phyloP scores from a whole-genome alignment of 2,888 invertebrate species.

The Rhogogaster chlorosoma region DNA sequence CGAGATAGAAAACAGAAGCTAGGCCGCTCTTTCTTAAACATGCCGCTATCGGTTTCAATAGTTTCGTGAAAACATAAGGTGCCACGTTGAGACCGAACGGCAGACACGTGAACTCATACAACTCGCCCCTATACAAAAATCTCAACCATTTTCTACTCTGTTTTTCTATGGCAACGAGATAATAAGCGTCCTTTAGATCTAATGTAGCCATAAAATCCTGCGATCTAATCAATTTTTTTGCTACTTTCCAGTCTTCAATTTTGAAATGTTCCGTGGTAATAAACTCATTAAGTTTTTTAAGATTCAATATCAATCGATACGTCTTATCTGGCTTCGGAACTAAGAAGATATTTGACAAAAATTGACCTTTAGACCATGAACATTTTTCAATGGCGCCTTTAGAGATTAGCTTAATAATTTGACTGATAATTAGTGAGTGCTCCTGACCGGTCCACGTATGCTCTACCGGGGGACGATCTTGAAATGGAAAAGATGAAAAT shows the following conservation, averaged over 20 bases:
- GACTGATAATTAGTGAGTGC: not conserved
- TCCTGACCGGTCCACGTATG: not conserved
- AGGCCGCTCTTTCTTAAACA: too few relatives aligned
- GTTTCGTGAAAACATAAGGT: constrained; percentile 61
- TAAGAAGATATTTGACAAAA: constrained; percentile 49
- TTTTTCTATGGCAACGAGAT: constrained; percentile 20
- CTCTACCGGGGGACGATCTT: not conserved
- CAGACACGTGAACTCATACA: constrained; percentile 53
- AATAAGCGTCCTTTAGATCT: constrained; percentile 57
- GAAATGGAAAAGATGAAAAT: not conserved
- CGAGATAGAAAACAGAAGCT: too few relatives aligned
- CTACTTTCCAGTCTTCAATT: constrained; percentile 52
- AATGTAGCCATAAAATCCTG: constrained; percentile 51
- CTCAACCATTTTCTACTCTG: not conserved
- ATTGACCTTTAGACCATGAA: constrained; percentile 19
- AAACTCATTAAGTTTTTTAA: constrained; percentile 55
- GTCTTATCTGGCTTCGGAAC: constrained; percentile 42
- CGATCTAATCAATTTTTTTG: constrained; percentile 39
- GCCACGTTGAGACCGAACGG: constrained; percentile 61
- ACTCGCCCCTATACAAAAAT: not conserved
- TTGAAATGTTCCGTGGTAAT: constrained; percentile 54
- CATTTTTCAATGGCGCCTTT: constrained; percentile 53
- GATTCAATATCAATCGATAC: constrained; percentile 54
- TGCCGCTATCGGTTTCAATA: constrained; percentile 57
- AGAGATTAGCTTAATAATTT: constrained; percentile 26